Percentiles rank a stretch among this genome's conserved stretches.
These are phyloP conservation scores for Ochotona curzoniae DNA, from an alignment of 2,113 vertebrate species.

Conservation along the genomic window DNA sequence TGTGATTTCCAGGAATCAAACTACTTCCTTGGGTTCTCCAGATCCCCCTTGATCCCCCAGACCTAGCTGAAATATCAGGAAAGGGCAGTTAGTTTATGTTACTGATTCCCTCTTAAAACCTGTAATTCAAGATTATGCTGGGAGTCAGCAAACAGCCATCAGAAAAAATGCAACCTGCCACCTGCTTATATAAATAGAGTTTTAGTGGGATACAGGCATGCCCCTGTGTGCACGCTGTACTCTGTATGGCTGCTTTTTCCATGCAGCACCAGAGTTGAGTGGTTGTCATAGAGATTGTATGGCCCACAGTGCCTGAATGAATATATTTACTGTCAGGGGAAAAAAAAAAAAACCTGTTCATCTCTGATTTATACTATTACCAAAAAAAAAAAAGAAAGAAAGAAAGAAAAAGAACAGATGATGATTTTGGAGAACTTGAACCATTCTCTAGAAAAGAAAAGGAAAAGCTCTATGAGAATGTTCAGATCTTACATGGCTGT, in stretches of 20 bases:
- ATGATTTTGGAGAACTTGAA: constrained; percentile 7
- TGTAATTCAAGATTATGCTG: background rate
- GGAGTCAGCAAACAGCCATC: background rate
- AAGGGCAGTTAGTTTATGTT: background rate
- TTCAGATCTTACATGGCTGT: background rate
- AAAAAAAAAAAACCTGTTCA: background rate
- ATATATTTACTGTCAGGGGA: background rate
- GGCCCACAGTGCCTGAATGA: background rate
- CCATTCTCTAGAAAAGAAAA: background rate
- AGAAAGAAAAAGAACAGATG: background rate
- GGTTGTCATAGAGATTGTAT: background rate
- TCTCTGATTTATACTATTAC: background rate
- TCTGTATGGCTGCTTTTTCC: background rate
- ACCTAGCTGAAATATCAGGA: background rate
- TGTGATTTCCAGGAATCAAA: background rate
- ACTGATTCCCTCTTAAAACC: background rate
- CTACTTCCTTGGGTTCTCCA: background rate
- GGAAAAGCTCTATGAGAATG: background rate
- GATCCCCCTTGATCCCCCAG: background rate
- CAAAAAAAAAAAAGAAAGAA: too few species aligned
- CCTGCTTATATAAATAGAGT: constrained; percentile 50
- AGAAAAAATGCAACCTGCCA: background rate
- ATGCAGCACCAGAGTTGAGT: background rate
- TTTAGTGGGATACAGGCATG: constrained; percentile 4
- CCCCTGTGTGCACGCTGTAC: background rate